phyloP scores from a whole-genome alignment of 2,888 invertebrate genomes.

The Amorpha juglandis region DNA sequence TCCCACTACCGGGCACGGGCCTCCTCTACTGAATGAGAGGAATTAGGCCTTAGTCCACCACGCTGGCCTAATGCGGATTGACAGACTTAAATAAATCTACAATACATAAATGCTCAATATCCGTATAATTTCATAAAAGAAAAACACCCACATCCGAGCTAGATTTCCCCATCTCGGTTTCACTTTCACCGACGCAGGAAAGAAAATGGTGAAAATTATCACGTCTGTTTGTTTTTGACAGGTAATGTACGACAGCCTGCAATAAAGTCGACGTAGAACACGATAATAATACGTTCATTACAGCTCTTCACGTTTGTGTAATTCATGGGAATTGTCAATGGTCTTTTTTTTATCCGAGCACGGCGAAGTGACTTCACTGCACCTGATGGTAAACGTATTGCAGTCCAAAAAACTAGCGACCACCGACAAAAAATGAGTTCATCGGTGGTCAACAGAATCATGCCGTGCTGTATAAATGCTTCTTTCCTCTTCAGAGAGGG shows the following conservation, averaged over 20 bases:
- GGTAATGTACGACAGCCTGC: constrained; percentile 29
- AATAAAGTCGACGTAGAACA: constrained; percentile 1
- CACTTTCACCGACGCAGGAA: constrained; percentile 44
- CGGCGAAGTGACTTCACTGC: no score
- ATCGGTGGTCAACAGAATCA: no score
- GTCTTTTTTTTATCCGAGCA: no score
- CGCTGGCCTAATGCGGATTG: no score
- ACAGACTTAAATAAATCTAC: constrained; percentile 9
- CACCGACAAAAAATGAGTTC: no score
- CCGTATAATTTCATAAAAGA: not conserved
- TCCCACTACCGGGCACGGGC: no score
- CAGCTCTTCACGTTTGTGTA: not conserved
- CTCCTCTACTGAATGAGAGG: no score
- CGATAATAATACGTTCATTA: constrained; percentile 7
- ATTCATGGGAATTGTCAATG: constrained; percentile 5
- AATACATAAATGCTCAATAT: constrained; percentile 6
- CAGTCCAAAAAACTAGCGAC: no score
- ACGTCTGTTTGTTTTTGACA: constrained; percentile 45
- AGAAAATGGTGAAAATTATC: constrained; percentile 51
- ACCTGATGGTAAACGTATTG: no score
- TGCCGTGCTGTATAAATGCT: no score
- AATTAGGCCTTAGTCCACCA: no score
- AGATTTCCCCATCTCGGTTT: constrained; percentile 41
- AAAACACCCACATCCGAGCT: constrained; percentile 29
- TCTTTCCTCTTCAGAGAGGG: no score